phyloP scores from a whole-genome alignment of 2,888 invertebrate genomes.

The Blastobasis lacticolella region DNA sequence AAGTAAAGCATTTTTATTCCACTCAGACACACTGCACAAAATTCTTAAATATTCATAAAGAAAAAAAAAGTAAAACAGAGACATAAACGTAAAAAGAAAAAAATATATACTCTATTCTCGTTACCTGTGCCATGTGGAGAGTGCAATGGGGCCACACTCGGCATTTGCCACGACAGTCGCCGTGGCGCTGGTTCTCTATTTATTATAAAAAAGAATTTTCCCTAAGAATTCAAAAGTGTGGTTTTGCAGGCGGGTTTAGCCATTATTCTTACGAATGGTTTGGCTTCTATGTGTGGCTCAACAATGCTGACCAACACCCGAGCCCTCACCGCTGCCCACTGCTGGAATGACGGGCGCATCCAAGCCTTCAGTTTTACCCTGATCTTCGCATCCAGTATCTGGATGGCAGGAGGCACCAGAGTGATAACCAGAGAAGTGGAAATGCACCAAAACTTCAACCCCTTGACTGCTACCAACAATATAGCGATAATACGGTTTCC shows the following conservation, averaged over 20 bases:
- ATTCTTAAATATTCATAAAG: too few species aligned
- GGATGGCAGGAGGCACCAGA: conserved; percentile 1
- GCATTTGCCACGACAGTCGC: too few species aligned
- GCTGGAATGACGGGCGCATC: conserved; percentile 26
- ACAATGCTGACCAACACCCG: conserved; percentile 35
- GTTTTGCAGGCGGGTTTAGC: conserved; percentile 30
- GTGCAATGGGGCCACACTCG: too few species aligned
- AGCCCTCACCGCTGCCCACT: conserved; percentile 9
- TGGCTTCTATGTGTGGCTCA: conserved; percentile 33
- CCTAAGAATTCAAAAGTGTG: too few species aligned
- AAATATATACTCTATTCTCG: too few species aligned
- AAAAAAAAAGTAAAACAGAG: too few species aligned
- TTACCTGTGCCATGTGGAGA: too few species aligned
- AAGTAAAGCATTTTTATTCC: too few species aligned
- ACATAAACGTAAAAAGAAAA: too few species aligned
- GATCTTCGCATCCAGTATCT: conserved; percentile 1
- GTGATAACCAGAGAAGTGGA: conserved; percentile 4
- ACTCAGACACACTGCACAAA: too few species aligned
- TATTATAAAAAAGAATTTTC: too few species aligned
- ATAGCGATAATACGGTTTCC: conserved; percentile 21
- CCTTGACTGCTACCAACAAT: conserved; percentile 20
- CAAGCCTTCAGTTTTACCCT: conserved; percentile 16
- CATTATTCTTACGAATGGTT: conserved; percentile 24
- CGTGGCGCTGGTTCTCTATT: too few species aligned
- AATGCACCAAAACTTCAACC: conserved; percentile 21